phyloP scores from a whole-genome alignment of 2,888 invertebrate genomes.

The Eucriotettix oculatus region DNA sequence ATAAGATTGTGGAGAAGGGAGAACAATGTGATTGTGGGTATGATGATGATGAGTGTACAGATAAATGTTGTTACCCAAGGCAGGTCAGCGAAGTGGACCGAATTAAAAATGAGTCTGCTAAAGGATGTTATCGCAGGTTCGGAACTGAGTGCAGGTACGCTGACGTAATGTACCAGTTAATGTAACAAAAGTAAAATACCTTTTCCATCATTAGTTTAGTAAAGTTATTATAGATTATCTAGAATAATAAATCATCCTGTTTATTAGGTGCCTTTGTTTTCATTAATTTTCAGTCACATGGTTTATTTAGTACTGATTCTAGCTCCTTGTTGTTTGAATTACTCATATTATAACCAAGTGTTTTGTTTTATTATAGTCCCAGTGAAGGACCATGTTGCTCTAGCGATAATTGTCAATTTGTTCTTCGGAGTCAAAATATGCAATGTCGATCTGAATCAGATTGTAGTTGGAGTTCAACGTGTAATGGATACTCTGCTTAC shows the following conservation, averaged over 20 bases:
- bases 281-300: neutral
- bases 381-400: constrained; percentile 96
- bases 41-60: constrained; percentile 77
- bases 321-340: neutral
- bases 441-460: constrained; percentile 74
- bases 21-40: constrained; percentile 98
- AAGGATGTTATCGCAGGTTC: constrained; percentile 61
- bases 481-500: constrained; percentile 68
- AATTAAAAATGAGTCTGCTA: constrained; percentile 49
- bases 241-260: neutral
- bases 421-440: constrained; percentile 41
- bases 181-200: neutral
- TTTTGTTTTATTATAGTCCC: constrained; percentile 42
- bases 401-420: constrained; percentile 59
- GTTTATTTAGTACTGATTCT: neutral
- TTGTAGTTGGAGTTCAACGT: constrained; percentile 75
- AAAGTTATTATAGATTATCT: no score
- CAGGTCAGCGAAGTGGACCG: constrained; percentile 52
- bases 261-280: neutral
- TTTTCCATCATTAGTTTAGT: neutral
- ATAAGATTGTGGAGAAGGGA: constrained; percentile 93
- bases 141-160: constrained; percentile 64
- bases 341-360: neutral
- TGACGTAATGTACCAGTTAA: no score
- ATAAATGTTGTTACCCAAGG: constrained; percentile 86